Evolutionary conservation across 2,113 vertebrate genomes (phyloP).

Genomic region (Peromyscus maniculatus): DNA sequence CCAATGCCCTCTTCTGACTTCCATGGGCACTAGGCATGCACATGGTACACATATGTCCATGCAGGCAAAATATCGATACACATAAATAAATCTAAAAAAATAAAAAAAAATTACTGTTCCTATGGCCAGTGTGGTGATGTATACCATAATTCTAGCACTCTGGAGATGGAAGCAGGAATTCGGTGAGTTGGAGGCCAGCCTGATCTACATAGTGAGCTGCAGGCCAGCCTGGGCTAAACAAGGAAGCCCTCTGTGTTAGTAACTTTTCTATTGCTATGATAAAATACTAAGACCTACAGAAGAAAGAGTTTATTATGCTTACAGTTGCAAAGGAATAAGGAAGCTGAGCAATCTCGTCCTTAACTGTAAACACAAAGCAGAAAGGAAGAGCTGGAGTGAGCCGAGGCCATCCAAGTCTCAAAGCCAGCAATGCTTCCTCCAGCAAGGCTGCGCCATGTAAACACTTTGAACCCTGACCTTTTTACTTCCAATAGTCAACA

Average conservation of each 20-base stretch:
- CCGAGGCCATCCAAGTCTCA: not conserved
- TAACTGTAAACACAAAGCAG: not conserved
- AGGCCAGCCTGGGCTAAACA: not conserved
- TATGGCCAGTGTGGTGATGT: not conserved
- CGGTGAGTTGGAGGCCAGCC: not conserved
- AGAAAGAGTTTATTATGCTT: not conserved
- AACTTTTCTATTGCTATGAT: not conserved
- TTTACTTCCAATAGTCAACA: slow-evolving; percentile 21
- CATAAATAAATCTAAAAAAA: not conserved
- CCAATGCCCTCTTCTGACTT: not conserved
- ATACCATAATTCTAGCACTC: not conserved
- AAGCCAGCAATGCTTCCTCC: not conserved
- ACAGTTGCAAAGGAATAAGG: not conserved
- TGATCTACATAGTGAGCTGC: not conserved
- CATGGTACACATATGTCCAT: not conserved
- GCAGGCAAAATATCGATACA: not conserved
- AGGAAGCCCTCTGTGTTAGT: not conserved
- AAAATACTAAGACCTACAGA: not conserved
- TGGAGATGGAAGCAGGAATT: not conserved
- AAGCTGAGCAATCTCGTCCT: not conserved
- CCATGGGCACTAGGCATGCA: not conserved
- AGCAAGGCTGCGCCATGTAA: not conserved
- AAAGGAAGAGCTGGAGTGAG: not conserved
- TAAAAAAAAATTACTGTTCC: not conserved
- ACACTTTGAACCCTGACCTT: not conserved